phyloP scores from a whole-genome alignment of 1,140 invertebrate species.

The Drosophila setifemur region DNA sequence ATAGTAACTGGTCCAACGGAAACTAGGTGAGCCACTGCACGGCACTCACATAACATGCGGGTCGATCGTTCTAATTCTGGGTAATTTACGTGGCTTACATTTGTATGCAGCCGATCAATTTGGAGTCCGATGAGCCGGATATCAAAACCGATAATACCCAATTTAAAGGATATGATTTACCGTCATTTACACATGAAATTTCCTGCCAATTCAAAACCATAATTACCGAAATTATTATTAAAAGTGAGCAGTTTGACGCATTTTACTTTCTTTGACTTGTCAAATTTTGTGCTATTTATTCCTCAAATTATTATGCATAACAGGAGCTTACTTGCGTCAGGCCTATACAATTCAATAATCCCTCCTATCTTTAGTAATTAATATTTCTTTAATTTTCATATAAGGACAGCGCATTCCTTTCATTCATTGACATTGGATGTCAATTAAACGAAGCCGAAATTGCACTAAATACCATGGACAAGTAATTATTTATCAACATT shows the following conservation, averaged over 20 bases:
- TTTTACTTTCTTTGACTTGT: too few relatives aligned
- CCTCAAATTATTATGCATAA: too few relatives aligned
- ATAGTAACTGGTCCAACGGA: slow-evolving; percentile 50
- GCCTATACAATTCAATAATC: slow-evolving; percentile 29
- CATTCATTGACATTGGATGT: slow-evolving; percentile 25
- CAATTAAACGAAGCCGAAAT: slow-evolving; percentile 54
- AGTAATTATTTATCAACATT: slow-evolving; percentile 54
- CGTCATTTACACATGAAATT: slow-evolving; percentile 10
- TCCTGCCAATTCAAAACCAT: slow-evolving; percentile 1
- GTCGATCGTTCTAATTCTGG: slow-evolving; percentile 69
- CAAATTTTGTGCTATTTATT: too few relatives aligned
- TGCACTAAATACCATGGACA: slow-evolving; percentile 30
- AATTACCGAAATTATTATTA: background rate
- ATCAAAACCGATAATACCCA: slow-evolving; percentile 19
- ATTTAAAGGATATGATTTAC: slow-evolving; percentile 31
- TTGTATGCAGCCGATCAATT: slow-evolving; percentile 11
- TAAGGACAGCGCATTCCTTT: slow-evolving; percentile 1
- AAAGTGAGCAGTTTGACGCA: slow-evolving; percentile 13
- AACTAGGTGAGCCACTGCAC: slow-evolving; percentile 76
- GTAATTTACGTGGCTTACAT: slow-evolving; percentile 68
- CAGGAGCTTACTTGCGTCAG: too few relatives aligned
- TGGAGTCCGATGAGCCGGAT: slow-evolving; percentile 59
- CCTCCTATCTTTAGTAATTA: slow-evolving; percentile 3
- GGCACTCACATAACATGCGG: slow-evolving; percentile 44
- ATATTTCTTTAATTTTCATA: background rate